A percentile compares a stretch with the other conserved stretches of the same genome.
These are phyloP conservation scores for Andrena hattorfiana DNA, from an alignment of 2,888 invertebrate species.

Conservation along the genomic window DNA sequence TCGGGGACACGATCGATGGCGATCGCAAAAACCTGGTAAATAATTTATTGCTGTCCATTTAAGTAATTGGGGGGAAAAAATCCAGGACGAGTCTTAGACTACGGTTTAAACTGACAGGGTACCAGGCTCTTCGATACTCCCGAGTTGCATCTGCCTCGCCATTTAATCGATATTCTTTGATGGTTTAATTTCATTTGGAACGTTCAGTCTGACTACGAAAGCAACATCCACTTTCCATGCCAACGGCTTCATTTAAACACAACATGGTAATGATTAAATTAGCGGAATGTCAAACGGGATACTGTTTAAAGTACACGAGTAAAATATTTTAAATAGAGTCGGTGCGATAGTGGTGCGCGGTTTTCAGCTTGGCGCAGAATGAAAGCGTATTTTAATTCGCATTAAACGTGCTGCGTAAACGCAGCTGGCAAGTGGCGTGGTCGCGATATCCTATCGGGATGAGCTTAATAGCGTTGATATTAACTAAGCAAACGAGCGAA, in stretches of 20 bases:
- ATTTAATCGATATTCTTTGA: neutral
- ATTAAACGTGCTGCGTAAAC: constrained; percentile 60
- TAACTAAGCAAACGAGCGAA: constrained; percentile 75
- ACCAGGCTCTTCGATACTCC: neutral
- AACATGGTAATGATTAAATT: neutral
- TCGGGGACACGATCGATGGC: neutral
- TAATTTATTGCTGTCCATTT: constrained; percentile 24
- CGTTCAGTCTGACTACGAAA: neutral
- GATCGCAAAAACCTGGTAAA: constrained; percentile 30
- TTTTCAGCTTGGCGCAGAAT: constrained; percentile 34
- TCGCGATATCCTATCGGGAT: constrained; percentile 70
- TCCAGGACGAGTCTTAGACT: neutral
- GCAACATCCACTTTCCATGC: neutral
- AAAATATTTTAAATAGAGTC: neutral
- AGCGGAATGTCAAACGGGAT: neutral
- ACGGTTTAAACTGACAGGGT: constrained; percentile 4
- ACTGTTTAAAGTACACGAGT: neutral
- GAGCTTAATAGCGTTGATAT: constrained; percentile 76
- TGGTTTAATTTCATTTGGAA: neutral
- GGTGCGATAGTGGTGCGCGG: constrained; percentile 27
- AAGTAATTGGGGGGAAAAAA: constrained; percentile 6
- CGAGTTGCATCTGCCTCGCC: neutral
- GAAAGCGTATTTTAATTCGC: constrained; percentile 54
- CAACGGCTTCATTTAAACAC: neutral
- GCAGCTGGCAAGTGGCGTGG: constrained; percentile 46